phyloP scores from a whole-genome alignment of 2,797 vertebrate genomes.

The Gastrophryne carolinensis region DNA sequence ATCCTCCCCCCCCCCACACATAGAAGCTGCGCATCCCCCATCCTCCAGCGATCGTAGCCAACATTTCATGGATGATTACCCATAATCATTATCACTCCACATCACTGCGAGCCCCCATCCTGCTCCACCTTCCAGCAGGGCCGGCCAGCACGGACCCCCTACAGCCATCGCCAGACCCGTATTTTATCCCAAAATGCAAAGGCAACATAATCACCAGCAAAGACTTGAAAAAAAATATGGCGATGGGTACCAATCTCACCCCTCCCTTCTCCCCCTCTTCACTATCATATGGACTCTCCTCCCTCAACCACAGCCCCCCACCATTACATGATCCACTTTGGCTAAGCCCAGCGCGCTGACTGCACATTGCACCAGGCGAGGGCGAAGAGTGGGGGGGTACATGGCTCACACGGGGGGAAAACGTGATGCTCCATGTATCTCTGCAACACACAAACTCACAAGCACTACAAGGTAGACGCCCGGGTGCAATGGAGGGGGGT shows the following conservation, averaged over 20 bases:
- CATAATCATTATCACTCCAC: slow-evolving; percentile 73
- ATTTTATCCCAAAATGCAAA: neutral
- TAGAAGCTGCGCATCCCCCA: neutral
- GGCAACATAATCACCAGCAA: slow-evolving; percentile 30
- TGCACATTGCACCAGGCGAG: slow-evolving; percentile 42
- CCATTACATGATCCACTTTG: slow-evolving; percentile 57
- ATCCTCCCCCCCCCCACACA: accelerated
- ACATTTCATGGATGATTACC: slow-evolving; percentile 81
- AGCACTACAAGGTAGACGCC: neutral
- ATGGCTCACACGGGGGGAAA: slow-evolving; percentile 11
- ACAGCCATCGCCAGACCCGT: neutral
- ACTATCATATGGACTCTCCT: slow-evolving; percentile 42
- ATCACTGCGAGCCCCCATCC: slow-evolving; percentile 61
- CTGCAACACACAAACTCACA: slow-evolving; percentile 34
- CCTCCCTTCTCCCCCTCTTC: slow-evolving; percentile 49
- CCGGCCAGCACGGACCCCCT: neutral
- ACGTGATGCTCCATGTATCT: slow-evolving; percentile 1
- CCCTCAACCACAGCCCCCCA: slow-evolving; percentile 54
- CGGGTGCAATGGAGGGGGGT: neutral
- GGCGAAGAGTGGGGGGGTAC: slow-evolving; percentile 24
- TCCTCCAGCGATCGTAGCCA: slow-evolving; percentile 58
- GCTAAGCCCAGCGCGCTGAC: slow-evolving; percentile 22
- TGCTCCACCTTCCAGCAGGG: neutral
- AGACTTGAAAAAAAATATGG: slow-evolving; percentile 68
- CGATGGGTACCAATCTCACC: slow-evolving; percentile 57